Evolutionary conservation across 2,113 vertebrate species (phyloP).

Genomic region (Theristicus caerulescens): DNA sequence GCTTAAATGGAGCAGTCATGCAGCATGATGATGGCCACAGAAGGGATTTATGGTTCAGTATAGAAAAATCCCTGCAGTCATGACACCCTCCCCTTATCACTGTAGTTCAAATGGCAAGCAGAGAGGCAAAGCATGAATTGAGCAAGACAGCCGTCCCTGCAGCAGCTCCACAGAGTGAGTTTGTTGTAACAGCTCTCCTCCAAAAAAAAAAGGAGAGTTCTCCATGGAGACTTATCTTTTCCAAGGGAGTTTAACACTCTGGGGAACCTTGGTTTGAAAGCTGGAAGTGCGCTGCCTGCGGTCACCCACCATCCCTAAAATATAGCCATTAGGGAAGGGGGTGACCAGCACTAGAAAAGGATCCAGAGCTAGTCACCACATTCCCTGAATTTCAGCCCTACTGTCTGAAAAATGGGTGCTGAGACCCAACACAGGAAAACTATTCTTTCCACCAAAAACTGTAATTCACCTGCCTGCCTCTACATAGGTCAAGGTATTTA

Average conservation of each 20-base stretch:
- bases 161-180: not conserved
- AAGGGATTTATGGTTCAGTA: not conserved
- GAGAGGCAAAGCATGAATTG: not conserved
- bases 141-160: not conserved
- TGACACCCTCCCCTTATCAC: not conserved
- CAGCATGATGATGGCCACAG: not conserved
- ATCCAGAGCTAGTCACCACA: not conserved
- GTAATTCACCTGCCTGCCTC: not conserved
- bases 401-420: not conserved
- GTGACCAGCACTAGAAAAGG: not conserved
- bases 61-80: not conserved
- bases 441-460: not conserved
- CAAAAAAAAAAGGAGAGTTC: no score
- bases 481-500: not conserved
- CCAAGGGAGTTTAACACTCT: not conserved
- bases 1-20: not conserved
- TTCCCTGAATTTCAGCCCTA: not conserved
- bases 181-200: not conserved
- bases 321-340: not conserved
- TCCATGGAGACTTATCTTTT: not conserved
- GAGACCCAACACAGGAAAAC: not conserved
- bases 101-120: not conserved
- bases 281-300: not conserved
- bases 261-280: not conserved
- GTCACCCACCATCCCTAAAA: not conserved